Evolutionary conservation across 35 echinoderm and acorn worm species (phyloP).

Genomic region (Strongylocentrotus purpuratus): DNA sequence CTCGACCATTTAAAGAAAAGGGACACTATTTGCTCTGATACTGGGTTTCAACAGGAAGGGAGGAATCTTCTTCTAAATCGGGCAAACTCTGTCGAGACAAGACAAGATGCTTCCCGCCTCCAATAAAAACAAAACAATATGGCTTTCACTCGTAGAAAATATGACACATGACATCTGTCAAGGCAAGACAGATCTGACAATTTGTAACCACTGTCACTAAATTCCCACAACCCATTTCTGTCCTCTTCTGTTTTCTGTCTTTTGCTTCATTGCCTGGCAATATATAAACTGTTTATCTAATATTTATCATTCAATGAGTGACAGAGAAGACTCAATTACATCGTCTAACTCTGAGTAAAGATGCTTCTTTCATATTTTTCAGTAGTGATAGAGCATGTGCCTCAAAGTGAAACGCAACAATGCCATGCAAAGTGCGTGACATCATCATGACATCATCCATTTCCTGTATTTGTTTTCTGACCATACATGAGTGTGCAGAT

Average conservation of each 20-base stretch:
- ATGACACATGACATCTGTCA: neutral
- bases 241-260: neutral
- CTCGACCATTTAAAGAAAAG: neutral
- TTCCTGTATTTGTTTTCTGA: neutral
- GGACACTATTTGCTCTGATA: conserved; percentile 18
- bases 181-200: neutral
- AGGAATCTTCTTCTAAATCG: neutral
- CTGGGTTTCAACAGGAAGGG: neutral
- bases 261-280: neutral
- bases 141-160: neutral
- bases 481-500: neutral
- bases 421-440: neutral
- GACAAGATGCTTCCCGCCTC: neutral
- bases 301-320: neutral
- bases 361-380: neutral
- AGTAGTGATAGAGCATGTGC: neutral
- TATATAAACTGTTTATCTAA: no score
- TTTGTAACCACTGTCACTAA: neutral
- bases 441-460: neutral
- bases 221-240: neutral
- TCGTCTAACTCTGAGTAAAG: no score
- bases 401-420: neutral
- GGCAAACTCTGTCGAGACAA: neutral
- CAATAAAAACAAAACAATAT: neutral
- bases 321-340: neutral